phyloP scores from a whole-genome alignment of 1,140 invertebrate species.

The Limonius californicus region DNA sequence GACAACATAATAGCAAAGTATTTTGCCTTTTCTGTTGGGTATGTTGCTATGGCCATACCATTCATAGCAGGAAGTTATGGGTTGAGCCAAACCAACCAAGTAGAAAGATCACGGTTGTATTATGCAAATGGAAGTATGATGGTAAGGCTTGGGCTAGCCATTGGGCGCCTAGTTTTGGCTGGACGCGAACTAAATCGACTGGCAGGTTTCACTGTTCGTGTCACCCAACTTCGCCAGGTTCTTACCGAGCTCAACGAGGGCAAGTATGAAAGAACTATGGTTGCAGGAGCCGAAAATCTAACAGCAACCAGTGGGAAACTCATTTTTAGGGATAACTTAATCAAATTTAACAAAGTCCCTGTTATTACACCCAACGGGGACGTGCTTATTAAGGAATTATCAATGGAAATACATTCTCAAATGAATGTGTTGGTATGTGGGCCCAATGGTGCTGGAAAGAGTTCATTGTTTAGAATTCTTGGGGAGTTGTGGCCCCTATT shows the following conservation, averaged over 20 bases:
- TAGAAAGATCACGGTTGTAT: constrained; percentile 68
- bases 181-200: constrained; percentile 90
- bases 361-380: constrained; percentile 97
- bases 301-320: constrained; percentile 75
- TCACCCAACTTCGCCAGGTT: constrained; percentile 85
- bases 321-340: constrained; percentile 84
- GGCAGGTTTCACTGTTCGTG: constrained; percentile 89
- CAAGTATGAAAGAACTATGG: constrained; percentile 85
- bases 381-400: constrained; percentile 82
- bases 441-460: constrained; percentile 97
- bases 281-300: constrained; percentile 51
- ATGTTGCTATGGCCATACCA: constrained; percentile 90
- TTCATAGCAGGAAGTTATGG: constrained; percentile 78
- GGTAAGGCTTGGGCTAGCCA: constrained; percentile 93
- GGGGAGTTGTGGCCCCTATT: constrained; percentile 97
- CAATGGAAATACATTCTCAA: constrained; percentile 80
- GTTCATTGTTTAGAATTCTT: constrained; percentile 87
- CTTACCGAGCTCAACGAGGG: constrained; percentile 84
- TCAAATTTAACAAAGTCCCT: constrained; percentile 90
- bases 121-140: constrained; percentile 97
- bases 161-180: constrained; percentile 89
- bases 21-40: constrained; percentile 91
- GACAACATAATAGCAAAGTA: constrained; percentile 98
- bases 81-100: constrained; percentile 51
- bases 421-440: constrained; percentile 96